These are phyloP conservation scores for Calyptommatus sinebrachiatus DNA, from an alignment of 2,113 vertebrate genomes.

Conservation along the genomic window DNA sequence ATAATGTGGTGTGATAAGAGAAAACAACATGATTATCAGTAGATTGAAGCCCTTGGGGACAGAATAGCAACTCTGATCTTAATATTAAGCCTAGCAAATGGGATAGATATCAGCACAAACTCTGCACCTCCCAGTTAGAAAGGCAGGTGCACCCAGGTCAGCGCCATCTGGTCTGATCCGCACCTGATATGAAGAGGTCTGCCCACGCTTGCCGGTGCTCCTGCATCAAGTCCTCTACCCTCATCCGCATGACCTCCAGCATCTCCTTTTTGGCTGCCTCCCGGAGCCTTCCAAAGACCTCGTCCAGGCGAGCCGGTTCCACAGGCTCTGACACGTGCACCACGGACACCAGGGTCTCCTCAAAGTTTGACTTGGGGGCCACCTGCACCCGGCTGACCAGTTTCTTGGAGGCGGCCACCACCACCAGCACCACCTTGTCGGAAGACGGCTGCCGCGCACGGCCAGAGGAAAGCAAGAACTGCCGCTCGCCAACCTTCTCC, in stretches of 20 bases:
- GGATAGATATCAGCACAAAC: no score
- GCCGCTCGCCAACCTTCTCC: slow-evolving; percentile 84
- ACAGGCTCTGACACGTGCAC: slow-evolving; percentile 81
- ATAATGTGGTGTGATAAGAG: no score
- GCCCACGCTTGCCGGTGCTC: slow-evolving; percentile 92
- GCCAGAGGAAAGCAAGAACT: slow-evolving; percentile 83
- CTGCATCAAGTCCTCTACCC: slow-evolving; percentile 76
- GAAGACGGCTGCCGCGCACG: slow-evolving; percentile 73
- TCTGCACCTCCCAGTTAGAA: no score
- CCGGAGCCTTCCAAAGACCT: slow-evolving; percentile 77
- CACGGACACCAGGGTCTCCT: slow-evolving; percentile 83
- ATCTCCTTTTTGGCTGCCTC: slow-evolving; percentile 87
- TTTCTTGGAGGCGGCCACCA: slow-evolving; percentile 86
- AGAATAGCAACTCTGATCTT: background rate
- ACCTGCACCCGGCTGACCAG: slow-evolving; percentile 80
- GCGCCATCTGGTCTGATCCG: background rate
- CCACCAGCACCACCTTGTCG: slow-evolving; percentile 71
- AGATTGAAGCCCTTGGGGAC: background rate
- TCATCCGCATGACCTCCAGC: slow-evolving; percentile 80
- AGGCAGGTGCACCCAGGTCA: background rate
- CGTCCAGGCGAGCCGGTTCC: slow-evolving; percentile 75
- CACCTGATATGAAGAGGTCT: slow-evolving; percentile 93
- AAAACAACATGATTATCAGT: background rate
- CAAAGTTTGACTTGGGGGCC: slow-evolving; percentile 80
- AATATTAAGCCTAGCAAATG: no score